A percentile compares a stretch with the other conserved stretches of the same genome.
Conservation (phyloP, 2,888 invertebrate genomes). For the Apoda limacodes region DNA sequence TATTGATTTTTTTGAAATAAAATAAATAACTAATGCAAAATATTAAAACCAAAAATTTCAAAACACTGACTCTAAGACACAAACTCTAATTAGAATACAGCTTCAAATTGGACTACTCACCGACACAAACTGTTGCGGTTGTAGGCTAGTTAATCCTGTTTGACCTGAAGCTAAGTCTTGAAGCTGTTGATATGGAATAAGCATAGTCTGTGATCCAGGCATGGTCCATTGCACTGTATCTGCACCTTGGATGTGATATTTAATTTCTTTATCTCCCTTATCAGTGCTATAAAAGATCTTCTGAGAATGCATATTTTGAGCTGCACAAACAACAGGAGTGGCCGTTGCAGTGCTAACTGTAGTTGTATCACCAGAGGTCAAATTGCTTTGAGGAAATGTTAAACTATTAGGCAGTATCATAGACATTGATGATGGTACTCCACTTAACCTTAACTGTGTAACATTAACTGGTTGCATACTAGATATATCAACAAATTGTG, state of each 20-base stretch:
- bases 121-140: constrained; percentile 58
- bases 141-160: constrained; percentile 44
- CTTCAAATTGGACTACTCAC: constrained; percentile 32
- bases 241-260: constrained; percentile 56
- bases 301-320: constrained; percentile 52
- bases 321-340: constrained; percentile 59
- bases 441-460: constrained; percentile 51
- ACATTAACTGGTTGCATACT: constrained; percentile 61
- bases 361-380: constrained; percentile 47
- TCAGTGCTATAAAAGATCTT: constrained; percentile 59
- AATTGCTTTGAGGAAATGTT: constrained; percentile 50
- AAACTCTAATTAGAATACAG: no score
- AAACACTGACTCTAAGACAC: no score
- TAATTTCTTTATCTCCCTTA: constrained; percentile 57
- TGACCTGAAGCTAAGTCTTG: constrained; percentile 51
- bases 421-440: constrained; percentile 60
- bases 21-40: no score
- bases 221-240: constrained; percentile 59
- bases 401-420: constrained; percentile 58
- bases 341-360: constrained; percentile 56
- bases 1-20: no score
- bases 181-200: constrained; percentile 59
- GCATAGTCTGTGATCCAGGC: constrained; percentile 60
- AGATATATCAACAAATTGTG: constrained; percentile 55
- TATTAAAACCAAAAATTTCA: no score